Evolutionary conservation across 2,113 vertebrate genomes (phyloP).

Genomic region (Melanerpes aurifrons): DNA sequence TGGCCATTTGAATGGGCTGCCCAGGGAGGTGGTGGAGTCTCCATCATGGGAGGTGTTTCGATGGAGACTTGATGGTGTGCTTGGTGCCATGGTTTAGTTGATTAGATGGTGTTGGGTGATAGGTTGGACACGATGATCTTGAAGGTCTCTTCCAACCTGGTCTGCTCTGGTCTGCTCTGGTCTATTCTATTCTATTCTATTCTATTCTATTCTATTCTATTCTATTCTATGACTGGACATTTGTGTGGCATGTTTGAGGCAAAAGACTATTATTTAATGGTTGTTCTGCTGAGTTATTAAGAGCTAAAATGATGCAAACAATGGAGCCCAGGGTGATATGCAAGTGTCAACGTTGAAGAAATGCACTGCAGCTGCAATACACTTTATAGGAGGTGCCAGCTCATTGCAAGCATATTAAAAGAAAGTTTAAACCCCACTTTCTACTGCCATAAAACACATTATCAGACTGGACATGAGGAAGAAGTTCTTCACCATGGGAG

Average conservation of each 20-base stretch:
- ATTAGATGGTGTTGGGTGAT: too few relatives aligned
- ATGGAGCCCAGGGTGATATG: not conserved
- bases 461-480: not conserved
- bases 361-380: not conserved
- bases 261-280: constrained; percentile 18
- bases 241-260: not conserved
- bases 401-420: not conserved
- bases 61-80: too few relatives aligned
- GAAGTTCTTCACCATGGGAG: too few relatives aligned
- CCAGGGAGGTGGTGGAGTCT: too few relatives aligned
- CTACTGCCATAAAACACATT: not conserved
- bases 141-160: too few relatives aligned
- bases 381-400: not conserved
- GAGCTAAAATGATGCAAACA: not conserved
- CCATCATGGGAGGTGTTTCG: too few relatives aligned
- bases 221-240: not conserved
- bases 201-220: too few relatives aligned
- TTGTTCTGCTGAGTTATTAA: constrained; percentile 9
- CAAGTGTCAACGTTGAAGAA: not conserved
- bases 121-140: too few relatives aligned
- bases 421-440: not conserved
- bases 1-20: too few relatives aligned
- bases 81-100: too few relatives aligned
- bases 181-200: too few relatives aligned
- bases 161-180: too few relatives aligned